Evolutionary conservation across 2,113 vertebrate species (phyloP).

Genomic region (Amphiprion ocellaris): DNA sequence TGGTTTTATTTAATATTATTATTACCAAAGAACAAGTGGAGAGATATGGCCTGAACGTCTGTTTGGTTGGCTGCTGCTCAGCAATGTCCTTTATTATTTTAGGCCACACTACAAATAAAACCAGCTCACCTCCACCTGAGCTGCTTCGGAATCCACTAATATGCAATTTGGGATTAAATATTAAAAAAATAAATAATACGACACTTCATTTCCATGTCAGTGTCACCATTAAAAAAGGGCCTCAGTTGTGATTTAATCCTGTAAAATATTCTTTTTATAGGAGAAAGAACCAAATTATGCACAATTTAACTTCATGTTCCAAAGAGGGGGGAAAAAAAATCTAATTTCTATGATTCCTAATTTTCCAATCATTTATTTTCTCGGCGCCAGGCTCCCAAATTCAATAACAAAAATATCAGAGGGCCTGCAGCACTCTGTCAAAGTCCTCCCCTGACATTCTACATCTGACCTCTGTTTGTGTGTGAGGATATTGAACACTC

Average conservation of each 20-base stretch:
- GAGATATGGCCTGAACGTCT: neutral
- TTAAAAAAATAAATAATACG: neutral
- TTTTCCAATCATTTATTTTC: constrained; percentile 1
- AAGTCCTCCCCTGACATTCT: constrained; percentile 9
- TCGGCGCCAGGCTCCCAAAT: constrained; percentile 1
- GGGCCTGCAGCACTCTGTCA: neutral
- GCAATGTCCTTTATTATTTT: neutral
- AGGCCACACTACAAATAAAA: neutral
- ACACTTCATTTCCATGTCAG: neutral
- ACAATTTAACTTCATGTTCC: neutral
- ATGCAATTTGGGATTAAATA: neutral
- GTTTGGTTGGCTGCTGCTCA: neutral
- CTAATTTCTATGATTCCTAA: neutral
- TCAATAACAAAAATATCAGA: constrained; percentile 6
- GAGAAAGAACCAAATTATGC: neutral
- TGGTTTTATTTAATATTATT: neutral
- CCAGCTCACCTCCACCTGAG: constrained; percentile 3
- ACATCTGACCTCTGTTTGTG: constrained; percentile 53
- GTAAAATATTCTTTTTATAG: neutral
- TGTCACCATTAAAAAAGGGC: neutral
- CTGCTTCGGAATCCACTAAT: constrained; percentile 1
- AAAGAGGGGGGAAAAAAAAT: neutral
- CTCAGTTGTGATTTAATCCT: neutral
- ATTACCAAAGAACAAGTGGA: too few species aligned
- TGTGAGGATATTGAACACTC: constrained; percentile 47